Base-by-base conservation (phyloP, 2,888 invertebrate genomes). In the Digitonthophagus gazella region DNA sequence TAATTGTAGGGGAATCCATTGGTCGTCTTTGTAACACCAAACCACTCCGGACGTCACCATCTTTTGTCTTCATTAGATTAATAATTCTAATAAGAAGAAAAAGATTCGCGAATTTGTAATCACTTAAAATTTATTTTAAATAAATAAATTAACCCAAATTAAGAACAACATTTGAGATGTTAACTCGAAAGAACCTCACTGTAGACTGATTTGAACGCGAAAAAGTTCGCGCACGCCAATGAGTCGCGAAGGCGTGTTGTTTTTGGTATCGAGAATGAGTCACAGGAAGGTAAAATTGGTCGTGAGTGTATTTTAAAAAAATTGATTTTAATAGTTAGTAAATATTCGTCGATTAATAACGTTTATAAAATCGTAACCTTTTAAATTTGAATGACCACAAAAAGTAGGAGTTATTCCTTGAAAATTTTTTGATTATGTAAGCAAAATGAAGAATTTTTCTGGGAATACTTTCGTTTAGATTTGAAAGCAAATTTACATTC, bases 21-120 rank as follows among this genome's bases (percentile, higher is more conserved):
- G 87, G 83, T 89, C 88, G 84, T 89, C 88, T 82, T 88, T 87
- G 80, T 87, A 84, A 85, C 89, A 89, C 89, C 89, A 89, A 80
- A 89, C 89, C 76, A 89, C 88, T 70, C 79, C 77, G 81, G 87
- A 85, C 74, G 88, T 87, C 81, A 88, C 87, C 89, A 89, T 88
- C 80, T 82, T 87, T 64, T 18, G n/a, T 20, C 65, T 44, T 44
- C 28, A 44, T 44, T 44, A 44, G 28, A 44, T 44, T 44, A 44
- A 64, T 6, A 15, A 44, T 44, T 44, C 28, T 44, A 44, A 44
- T 44, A 44, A 44, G 11, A 44, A 3, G 28, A 2, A 44, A 44
- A 6, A 6, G 28, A 44, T 44, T 44, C n/a, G n/a, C n/a, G n/a
- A n/a, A n/a, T n/a, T n/a, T n/a, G n/a, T n/a, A n/a, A n/a, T n/a